phyloP scores from a whole-genome alignment of 2,888 invertebrate species.

The Ditylenchus weischeri region DNA sequence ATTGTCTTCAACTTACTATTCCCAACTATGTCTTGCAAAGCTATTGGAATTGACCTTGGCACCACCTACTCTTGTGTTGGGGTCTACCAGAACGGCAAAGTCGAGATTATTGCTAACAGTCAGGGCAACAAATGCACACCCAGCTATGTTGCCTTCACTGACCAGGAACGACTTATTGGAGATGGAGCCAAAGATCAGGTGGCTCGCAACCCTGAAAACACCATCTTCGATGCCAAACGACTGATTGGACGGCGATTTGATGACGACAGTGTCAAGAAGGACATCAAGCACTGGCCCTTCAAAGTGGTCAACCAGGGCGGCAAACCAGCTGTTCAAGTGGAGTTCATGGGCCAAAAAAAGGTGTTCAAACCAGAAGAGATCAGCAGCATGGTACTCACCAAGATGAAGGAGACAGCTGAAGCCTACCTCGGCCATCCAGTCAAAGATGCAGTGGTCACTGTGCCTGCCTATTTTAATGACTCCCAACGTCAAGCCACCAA shows the following conservation, averaged over 20 bases:
- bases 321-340: conserved; percentile 67
- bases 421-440: conserved; percentile 48
- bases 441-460: conserved; percentile 77
- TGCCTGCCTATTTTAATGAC: conserved; percentile 76
- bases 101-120: conserved; percentile 64
- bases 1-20: too few relatives aligned
- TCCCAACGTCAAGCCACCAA: conserved; percentile 68
- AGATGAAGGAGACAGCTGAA: conserved; percentile 46
- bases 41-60: conserved; percentile 56
- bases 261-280: conserved; percentile 74
- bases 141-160: conserved; percentile 63
- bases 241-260: conserved; percentile 67
- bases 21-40: conserved; percentile 27
- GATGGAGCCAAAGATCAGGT: conserved; percentile 64
- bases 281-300: conserved; percentile 82
- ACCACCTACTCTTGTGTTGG: conserved; percentile 54
- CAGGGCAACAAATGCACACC: conserved; percentile 65
- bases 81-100: conserved; percentile 61
- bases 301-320: conserved; percentile 49
- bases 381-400: conserved; percentile 51
- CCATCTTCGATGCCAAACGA: conserved; percentile 62
- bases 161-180: conserved; percentile 62
- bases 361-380: conserved; percentile 60
- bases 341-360: conserved; percentile 82
- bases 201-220: conserved; percentile 63